Base-by-base conservation (phyloP, 2,113 vertebrate species). In the Marmota flaviventris region DNA sequence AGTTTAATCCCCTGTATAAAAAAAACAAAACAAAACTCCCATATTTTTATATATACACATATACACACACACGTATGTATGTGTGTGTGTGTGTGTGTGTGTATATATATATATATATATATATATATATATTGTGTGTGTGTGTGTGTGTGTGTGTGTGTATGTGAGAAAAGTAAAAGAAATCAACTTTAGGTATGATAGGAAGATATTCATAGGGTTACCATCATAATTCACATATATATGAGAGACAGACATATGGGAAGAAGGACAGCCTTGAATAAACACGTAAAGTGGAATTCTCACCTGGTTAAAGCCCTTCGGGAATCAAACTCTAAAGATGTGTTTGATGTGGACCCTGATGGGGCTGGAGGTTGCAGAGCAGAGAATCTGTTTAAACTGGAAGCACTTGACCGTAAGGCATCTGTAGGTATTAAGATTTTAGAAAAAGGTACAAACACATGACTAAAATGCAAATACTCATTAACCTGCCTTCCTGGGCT, bases 321-420 rank as follows among this genome's bases (percentile, higher is more conserved):
- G 96, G 99, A 97, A 56, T 99, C 99, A 67, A 99, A 98, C 61
- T 99, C 99, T 63, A 99, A 96, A 82, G 99, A 98, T 32, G 99
- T 94, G 25, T 98, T 87, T 84, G 99, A 98, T 22, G 99, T 95
- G 70, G 99, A 98, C 37, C 98, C 98, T 77, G 98, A 98, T 96
- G 98, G 97, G 45, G 98, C 98, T n/a, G 99, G 98, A 90, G 98
- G 98, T 98, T 99, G 99, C 96, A 99, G 99, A 1, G 99, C 99
- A 82, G 99, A 99, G 98, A 99, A 99, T 83, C 99, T 99, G 98
- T 99, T 99, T 98, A 99, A 98, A 97, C 99, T 99, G 98, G 99
- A 99, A 98, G 99, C 99, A 96, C 99, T 98, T 97, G 99, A 98
- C 97, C 99, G 98, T 91, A 99, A 99, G 75, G 99, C 98, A 97